A percentile compares a stretch with the other conserved stretches of the same genome.
Evolutionary conservation across 2,113 vertebrate genomes (phyloP).

Genomic region (Ancistrus triradiatus): DNA sequence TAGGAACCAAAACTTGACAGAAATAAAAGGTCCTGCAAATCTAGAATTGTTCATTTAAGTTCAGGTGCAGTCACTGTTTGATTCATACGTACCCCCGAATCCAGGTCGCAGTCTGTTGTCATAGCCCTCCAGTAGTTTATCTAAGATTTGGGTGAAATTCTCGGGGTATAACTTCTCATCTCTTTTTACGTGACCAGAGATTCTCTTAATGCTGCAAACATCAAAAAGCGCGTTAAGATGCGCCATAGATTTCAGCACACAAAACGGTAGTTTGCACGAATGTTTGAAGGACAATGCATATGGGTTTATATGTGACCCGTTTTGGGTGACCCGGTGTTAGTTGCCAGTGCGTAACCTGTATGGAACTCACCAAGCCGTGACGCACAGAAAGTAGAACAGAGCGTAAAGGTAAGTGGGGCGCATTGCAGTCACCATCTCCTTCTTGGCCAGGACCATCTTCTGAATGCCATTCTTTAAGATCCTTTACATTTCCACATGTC

Average conservation of each 20-base stretch:
- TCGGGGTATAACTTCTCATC: constrained; percentile 89
- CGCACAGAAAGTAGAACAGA: constrained; percentile 81
- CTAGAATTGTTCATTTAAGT: too few relatives aligned
- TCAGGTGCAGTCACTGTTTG: neutral
- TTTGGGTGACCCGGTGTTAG: constrained; percentile 7
- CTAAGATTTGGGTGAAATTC: constrained; percentile 96
- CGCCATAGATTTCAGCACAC: neutral
- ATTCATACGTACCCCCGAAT: constrained; percentile 81
- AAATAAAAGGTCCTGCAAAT: too few relatives aligned
- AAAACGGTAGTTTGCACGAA: too few relatives aligned
- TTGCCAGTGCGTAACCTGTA: constrained; percentile 28
- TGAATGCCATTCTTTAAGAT: constrained; percentile 91
- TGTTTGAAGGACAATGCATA: too few relatives aligned
- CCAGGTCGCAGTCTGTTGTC: constrained; percentile 97
- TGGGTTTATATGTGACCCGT: neutral
- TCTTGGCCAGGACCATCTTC: constrained; percentile 86
- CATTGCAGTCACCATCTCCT: constrained; percentile 82
- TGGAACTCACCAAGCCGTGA: constrained; percentile 85
- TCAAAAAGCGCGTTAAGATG: constrained; percentile 27
- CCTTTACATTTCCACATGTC: constrained; percentile 75
- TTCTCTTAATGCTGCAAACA: constrained; percentile 75
- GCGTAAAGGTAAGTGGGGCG: constrained; percentile 72
- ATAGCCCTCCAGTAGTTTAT: constrained; percentile 94
- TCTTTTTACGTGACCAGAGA: constrained; percentile 77
- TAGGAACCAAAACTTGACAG: too few relatives aligned